Percentiles rank a stretch among this genome's conserved stretches.
Conservation (phyloP, 2,797 vertebrate genomes). For the Lophius americanus region DNA sequence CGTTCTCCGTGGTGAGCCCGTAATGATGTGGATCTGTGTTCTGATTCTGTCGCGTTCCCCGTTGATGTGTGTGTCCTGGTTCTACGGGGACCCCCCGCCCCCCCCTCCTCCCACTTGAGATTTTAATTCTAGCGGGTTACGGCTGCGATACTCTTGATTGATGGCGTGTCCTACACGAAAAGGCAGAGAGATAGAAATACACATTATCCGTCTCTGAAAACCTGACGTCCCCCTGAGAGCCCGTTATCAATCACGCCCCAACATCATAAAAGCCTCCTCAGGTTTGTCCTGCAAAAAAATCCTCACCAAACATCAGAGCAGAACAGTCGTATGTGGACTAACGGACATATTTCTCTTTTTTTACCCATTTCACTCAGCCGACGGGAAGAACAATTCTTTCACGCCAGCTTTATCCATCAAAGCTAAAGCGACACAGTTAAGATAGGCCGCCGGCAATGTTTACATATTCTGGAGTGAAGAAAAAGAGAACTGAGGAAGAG, state of each 20-base stretch:
- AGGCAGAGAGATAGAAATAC: slow-evolving; percentile 83
- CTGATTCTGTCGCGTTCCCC: slow-evolving; percentile 67
- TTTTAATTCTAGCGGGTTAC: slow-evolving; percentile 84
- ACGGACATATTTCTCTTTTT: slow-evolving; percentile 40
- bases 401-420: slow-evolving; percentile 35
- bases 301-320: slow-evolving; percentile 72
- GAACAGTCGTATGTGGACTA: slow-evolving; percentile 59
- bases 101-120: slow-evolving; percentile 60
- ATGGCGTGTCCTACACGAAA: slow-evolving; percentile 76
- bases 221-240: slow-evolving; percentile 79
- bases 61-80: slow-evolving; percentile 72
- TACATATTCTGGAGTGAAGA: slow-evolving; percentile 22
- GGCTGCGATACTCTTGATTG: slow-evolving; percentile 75
- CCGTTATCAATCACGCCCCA: slow-evolving; percentile 82
- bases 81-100: slow-evolving; percentile 49
- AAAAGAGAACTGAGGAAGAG: slow-evolving; percentile 2
- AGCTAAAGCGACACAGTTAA: slow-evolving; percentile 27
- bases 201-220: slow-evolving; percentile 82
- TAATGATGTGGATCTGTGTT: slow-evolving; percentile 67
- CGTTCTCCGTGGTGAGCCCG: slow-evolving; percentile 46
- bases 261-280: slow-evolving; percentile 81
- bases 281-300: slow-evolving; percentile 77
- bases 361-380: slow-evolving; percentile 28
- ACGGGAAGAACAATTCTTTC: slow-evolving; percentile 7
- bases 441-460: slow-evolving; percentile 22